Evolutionary conservation across 2,797 vertebrate genomes (phyloP), one percentile per base, ranked within the genome.

Genomic region (Botia almorhae): DNA sequence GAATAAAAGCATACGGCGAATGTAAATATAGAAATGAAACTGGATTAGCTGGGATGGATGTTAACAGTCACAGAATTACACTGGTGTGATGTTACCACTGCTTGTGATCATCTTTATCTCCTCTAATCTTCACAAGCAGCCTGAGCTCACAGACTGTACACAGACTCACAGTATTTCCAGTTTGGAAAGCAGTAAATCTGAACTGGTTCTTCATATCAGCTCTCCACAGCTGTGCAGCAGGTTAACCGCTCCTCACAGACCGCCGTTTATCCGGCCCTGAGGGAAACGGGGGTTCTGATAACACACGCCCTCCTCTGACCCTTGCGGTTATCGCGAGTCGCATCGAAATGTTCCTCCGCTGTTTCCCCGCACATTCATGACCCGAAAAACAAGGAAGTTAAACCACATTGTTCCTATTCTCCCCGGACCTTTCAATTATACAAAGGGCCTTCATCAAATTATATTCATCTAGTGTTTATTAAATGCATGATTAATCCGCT

Each of bases 401-500:
- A 23, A n/a, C 3, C 0, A 2, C 68, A 64, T 7, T 43, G 8
- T 43, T 11, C 8, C 7, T 43, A 43, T n/a, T 65, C 29, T 67
- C 12, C 60, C n/a, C 14, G 21, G 16, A 67, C 50, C n/a, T n/a
- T 56, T 23, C 63, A 67, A 73, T 67, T 56, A 58, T 17, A 56
- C 61, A 0, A 80, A 12, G 43, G 26, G 55, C 56, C 61, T 82
- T 76, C 78, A 67, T 84, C 76, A 74, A 73, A 79, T 75, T 76
- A 73, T 29, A 81, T 76, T 65, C 63, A 82, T 78, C 84, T 79
- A 77, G 65, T 68, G 65, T 81, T 84, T 81, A 83, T 77, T 58
- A 84, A 84, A 82, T 43, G 43, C 63, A 81, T 75, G 56, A 74
- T 79, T 81, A 76, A 84, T 78, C 82, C 53, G 70, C 76, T 68